These are phyloP conservation scores for Melanophora roralis DNA, from an alignment of 2,888 invertebrate species.

Conservation along the genomic window DNA sequence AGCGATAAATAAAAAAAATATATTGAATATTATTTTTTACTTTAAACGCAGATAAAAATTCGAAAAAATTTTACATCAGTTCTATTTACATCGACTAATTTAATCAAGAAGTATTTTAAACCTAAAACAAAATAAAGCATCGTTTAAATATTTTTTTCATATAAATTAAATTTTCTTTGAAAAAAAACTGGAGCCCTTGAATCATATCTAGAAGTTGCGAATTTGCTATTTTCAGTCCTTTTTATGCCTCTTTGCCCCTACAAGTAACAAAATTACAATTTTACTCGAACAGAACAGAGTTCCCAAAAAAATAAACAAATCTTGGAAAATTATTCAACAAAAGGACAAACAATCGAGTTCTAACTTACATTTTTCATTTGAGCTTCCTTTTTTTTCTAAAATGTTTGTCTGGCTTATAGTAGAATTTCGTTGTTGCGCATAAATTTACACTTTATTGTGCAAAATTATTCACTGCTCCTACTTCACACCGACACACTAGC, in stretches of 20 bases:
- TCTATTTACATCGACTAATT: too few relatives aligned
- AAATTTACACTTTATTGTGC: constrained; percentile 61
- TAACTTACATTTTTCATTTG: constrained; percentile 15
- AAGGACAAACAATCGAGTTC: constrained; percentile 41
- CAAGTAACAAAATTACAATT: not conserved
- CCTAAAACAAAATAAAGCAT: too few relatives aligned
- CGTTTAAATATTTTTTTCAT: too few relatives aligned
- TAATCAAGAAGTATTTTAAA: too few relatives aligned
- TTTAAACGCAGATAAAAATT: too few relatives aligned
- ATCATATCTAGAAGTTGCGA: not conserved
- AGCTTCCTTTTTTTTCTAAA: constrained; percentile 3
- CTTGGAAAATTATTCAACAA: constrained; percentile 36
- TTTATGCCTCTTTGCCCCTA: not conserved
- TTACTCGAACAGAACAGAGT: constrained; percentile 3
- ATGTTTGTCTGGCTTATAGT: constrained; percentile 23
- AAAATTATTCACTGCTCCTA: constrained; percentile 56
- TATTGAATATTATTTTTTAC: too few relatives aligned
- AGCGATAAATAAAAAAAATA: too few relatives aligned
- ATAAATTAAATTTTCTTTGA: too few relatives aligned
- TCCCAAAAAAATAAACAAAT: constrained; percentile 44
- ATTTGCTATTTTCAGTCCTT: not conserved
- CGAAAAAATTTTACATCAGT: too few relatives aligned
- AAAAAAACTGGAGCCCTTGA: too few relatives aligned
- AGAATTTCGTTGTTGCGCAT: constrained; percentile 41
- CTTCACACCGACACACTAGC: constrained; percentile 31